These are phyloP conservation scores for Thyatira batis DNA, from an alignment of 2,888 invertebrate genomes.

Conservation along the genomic window DNA sequence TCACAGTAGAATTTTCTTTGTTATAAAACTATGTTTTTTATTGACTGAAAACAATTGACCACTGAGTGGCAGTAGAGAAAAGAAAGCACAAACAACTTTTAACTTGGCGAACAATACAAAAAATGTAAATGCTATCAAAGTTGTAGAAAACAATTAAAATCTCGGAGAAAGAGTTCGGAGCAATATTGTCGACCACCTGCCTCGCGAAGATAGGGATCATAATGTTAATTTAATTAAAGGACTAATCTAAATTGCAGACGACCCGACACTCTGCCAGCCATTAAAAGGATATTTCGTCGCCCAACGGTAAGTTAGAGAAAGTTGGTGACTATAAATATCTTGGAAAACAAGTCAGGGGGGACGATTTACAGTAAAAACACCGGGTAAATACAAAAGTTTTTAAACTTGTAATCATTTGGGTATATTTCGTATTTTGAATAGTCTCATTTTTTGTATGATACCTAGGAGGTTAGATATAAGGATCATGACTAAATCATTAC, in stretches of 20 bases:
- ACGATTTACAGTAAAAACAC: slow-evolving; percentile 55
- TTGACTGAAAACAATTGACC: slow-evolving; percentile 6
- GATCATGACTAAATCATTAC: too few relatives aligned
- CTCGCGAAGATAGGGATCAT: slow-evolving; percentile 77
- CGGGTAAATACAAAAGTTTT: slow-evolving; percentile 51
- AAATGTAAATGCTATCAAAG: slow-evolving; percentile 37
- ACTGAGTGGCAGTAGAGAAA: background rate
- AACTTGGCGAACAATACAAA: background rate
- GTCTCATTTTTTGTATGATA: background rate
- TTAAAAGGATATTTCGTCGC: slow-evolving; percentile 80
- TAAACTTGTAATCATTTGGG: slow-evolving; percentile 26
- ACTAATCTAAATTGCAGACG: slow-evolving; percentile 83
- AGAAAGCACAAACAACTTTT: slow-evolving; percentile 12
- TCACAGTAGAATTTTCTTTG: too few relatives aligned
- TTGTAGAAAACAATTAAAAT: slow-evolving; percentile 44
- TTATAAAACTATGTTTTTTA: too few relatives aligned
- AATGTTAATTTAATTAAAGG: slow-evolving; percentile 83
- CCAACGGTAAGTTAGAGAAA: slow-evolving; percentile 71
- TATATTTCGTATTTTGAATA: slow-evolving; percentile 20
- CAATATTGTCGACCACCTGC: slow-evolving; percentile 78
- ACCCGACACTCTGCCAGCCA: slow-evolving; percentile 77
- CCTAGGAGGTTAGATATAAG: too few relatives aligned
- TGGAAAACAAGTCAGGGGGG: slow-evolving; percentile 60
- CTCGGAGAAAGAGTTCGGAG: slow-evolving; percentile 63
- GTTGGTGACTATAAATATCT: slow-evolving; percentile 76